A percentile compares a stretch with the other conserved stretches of the same genome.
Conservation (phyloP, 2,888 invertebrate species). For the Oscheius sp. region DNA sequence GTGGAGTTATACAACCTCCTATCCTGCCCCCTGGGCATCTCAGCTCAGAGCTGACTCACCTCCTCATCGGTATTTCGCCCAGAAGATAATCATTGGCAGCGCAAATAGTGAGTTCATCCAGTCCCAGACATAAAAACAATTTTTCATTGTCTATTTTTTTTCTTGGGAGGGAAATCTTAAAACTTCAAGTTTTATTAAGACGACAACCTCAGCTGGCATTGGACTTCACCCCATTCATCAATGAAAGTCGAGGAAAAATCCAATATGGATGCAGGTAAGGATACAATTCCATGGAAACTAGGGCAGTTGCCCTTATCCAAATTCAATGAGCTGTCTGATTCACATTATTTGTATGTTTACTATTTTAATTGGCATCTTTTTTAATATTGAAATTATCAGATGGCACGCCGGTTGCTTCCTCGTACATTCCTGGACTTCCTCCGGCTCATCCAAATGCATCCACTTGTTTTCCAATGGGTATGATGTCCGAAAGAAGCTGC, state of each 20-base stretch:
- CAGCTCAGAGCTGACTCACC: constrained; percentile 30
- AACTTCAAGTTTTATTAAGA: not conserved
- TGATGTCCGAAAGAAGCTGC: not conserved
- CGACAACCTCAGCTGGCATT: not conserved
- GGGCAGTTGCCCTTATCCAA: not conserved
- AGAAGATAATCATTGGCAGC: constrained; percentile 26
- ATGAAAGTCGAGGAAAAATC: constrained; percentile 14
- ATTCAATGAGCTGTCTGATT: too few species aligned
- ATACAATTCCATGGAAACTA: not conserved
- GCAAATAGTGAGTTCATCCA: not conserved
- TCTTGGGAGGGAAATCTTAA: not conserved
- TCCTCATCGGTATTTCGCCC: constrained; percentile 28
- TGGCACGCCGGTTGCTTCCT: not conserved
- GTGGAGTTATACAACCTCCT: constrained; percentile 11
- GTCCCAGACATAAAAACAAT: too few species aligned
- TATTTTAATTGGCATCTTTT: too few species aligned
- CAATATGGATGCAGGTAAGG: constrained; percentile 4
- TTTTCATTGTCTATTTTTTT: not conserved
- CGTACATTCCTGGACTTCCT: constrained; percentile 6
- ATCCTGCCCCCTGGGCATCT: constrained; percentile 26
- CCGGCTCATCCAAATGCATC: not conserved
- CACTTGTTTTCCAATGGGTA: constrained; percentile 17
- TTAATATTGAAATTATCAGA: too few species aligned
- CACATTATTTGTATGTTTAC: too few species aligned
- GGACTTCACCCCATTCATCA: not conserved